Percentiles rank a stretch among this genome's conserved stretches.
These are phyloP conservation scores for Phataginus tetradactyla DNA, from an alignment of 2,797 vertebrate genomes.

Conservation along the genomic window DNA sequence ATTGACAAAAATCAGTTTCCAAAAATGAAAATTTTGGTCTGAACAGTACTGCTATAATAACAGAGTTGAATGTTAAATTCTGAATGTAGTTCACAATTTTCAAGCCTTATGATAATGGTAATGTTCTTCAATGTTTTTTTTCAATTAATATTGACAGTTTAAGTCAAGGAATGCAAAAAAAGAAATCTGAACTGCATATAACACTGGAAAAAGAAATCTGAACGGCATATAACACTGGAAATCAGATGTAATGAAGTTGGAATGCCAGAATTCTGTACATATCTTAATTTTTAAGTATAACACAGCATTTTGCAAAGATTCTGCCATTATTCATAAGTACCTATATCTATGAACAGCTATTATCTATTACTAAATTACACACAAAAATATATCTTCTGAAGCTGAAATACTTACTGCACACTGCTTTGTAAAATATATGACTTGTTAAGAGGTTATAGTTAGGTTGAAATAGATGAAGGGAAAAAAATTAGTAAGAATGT, in stretches of 20 bases:
- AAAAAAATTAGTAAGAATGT: no score
- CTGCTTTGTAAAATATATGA: not conserved
- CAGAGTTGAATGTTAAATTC: not conserved
- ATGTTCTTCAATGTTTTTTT: not conserved
- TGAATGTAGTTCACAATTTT: slow-evolving; percentile 25
- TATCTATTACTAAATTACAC: slow-evolving; percentile 2
- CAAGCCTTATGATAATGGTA: not conserved
- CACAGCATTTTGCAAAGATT: not conserved
- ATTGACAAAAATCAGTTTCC: slow-evolving; percentile 6
- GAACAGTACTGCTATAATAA: not conserved
- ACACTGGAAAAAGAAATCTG: not conserved
- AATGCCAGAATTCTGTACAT: not conserved
- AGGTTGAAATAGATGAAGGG: no score
- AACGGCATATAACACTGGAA: not conserved
- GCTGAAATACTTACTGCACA: not conserved
- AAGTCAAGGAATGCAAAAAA: not conserved
- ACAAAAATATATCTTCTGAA: not conserved
- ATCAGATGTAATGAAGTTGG: not conserved
- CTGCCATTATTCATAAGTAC: not conserved
- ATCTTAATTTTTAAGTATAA: not conserved
- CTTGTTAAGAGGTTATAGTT: not conserved
- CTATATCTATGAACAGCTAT: not conserved
- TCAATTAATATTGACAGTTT: not conserved
- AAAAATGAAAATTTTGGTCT: not conserved
- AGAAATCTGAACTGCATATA: not conserved